Conservation (phyloP, 2,797 vertebrate species). For the Alauda arvensis region DNA sequence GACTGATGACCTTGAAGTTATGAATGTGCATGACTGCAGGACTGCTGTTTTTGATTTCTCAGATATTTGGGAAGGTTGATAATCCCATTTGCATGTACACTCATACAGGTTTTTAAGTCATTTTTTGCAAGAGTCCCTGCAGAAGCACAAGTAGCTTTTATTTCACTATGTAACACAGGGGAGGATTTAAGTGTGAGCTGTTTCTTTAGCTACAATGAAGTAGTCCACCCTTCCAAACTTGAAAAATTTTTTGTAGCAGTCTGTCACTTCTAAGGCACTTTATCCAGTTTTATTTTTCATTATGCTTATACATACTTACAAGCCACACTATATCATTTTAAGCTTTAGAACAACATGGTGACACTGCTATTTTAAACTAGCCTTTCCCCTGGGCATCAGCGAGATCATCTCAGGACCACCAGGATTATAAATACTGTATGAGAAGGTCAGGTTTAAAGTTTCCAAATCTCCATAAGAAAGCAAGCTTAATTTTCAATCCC, state of each 20-base stretch:
- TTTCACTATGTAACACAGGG: neutral
- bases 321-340: neutral
- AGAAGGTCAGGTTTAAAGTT: constrained; percentile 75
- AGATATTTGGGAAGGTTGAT: neutral
- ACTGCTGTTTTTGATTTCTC: neutral
- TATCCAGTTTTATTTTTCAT: neutral
- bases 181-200: neutral
- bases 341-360: constrained; percentile 17
- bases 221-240: neutral
- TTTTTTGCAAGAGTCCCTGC: neutral
- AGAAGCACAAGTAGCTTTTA: neutral
- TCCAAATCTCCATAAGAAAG: constrained; percentile 66
- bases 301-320: neutral
- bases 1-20: constrained; percentile 19
- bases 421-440: constrained; percentile 71
- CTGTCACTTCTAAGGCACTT: neutral
- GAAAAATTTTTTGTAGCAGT: neutral
- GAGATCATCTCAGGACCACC: constrained; percentile 58
- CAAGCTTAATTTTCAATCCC: constrained; percentile 44
- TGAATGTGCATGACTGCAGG: neutral
- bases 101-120: neutral
- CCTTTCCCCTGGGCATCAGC: constrained; percentile 39
- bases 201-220: neutral
- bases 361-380: constrained; percentile 66
- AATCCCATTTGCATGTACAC: neutral